Percentiles rank a stretch among this genome's conserved stretches.
phyloP scores from a whole-genome alignment of 1,140 invertebrate species.

The Magallana angulata region DNA sequence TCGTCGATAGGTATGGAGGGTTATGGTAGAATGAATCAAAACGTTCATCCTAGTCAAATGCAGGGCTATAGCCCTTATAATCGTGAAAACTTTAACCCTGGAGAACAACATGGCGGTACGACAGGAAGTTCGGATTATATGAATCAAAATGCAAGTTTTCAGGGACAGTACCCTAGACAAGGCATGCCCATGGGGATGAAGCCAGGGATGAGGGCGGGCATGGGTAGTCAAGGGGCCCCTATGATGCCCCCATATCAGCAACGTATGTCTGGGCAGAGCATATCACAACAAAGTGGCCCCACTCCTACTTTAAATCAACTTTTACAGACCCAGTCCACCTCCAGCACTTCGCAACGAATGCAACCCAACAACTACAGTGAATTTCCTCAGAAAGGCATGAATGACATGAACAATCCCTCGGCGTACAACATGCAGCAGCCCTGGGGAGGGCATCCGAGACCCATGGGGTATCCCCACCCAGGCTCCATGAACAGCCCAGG shows the following conservation, averaged over 20 bases:
- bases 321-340: slow-evolving; percentile 84
- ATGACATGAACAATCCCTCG: slow-evolving; percentile 61
- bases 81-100: slow-evolving; percentile 62
- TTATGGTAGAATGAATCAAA: slow-evolving; percentile 72
- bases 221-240: slow-evolving; percentile 67
- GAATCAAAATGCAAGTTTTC: slow-evolving; percentile 68
- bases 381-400: slow-evolving; percentile 65
- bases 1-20: slow-evolving; percentile 67
- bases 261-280: slow-evolving; percentile 83
- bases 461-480: slow-evolving; percentile 67
- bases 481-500: slow-evolving; percentile 60
- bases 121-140: slow-evolving; percentile 70
- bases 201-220: slow-evolving; percentile 69
- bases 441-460: slow-evolving; percentile 67
- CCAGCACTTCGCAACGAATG: slow-evolving; percentile 82
- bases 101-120: slow-evolving; percentile 73
- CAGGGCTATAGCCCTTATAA: slow-evolving; percentile 68
- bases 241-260: slow-evolving; percentile 58
- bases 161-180: slow-evolving; percentile 70
- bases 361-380: slow-evolving; percentile 78
- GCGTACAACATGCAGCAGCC: slow-evolving; percentile 66
- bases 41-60: slow-evolving; percentile 71
- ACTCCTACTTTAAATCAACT: slow-evolving; percentile 95
- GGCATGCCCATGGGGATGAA: slow-evolving; percentile 65
- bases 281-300: slow-evolving; percentile 87